Evolutionary conservation across 2,113 vertebrate genomes (phyloP).

Genomic region (Semnornis frantzii): DNA sequence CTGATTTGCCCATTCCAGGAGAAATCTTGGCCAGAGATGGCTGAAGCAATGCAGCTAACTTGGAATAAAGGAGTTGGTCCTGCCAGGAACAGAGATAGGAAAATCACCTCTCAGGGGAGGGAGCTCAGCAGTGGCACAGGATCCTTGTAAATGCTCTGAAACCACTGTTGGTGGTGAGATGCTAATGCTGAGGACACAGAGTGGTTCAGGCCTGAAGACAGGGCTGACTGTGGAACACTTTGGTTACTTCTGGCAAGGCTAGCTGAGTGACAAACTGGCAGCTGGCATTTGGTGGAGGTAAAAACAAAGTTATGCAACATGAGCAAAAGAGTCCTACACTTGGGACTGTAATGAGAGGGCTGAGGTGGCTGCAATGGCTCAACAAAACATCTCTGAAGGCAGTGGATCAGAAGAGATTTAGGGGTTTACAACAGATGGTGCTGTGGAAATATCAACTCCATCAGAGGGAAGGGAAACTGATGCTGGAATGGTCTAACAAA

Average conservation of each 20-base stretch:
- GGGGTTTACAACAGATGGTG: neutral
- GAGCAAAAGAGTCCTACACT: neutral
- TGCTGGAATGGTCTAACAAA: neutral
- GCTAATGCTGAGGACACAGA: rapidly evolving
- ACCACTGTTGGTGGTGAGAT: neutral
- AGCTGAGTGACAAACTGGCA: neutral
- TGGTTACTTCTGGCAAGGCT: neutral
- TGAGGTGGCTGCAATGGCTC: neutral
- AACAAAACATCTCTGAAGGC: neutral
- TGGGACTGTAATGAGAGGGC: neutral
- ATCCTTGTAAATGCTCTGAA: neutral
- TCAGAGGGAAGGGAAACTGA: neutral
- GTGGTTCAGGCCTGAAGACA: neutral
- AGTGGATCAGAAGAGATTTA: neutral
- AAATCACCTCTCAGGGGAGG: neutral
- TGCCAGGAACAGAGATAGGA: neutral
- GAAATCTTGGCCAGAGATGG: neutral
- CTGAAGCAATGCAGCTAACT: too few species aligned
- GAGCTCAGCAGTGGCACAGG: neutral
- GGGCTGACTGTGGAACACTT: neutral
- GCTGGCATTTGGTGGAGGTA: neutral
- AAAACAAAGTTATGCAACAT: neutral
- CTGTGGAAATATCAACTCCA: neutral
- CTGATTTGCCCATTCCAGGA: neutral
- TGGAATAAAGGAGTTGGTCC: too few species aligned